Conservation (phyloP, 2,797 vertebrate species). For the Cottoperca gobio region DNA sequence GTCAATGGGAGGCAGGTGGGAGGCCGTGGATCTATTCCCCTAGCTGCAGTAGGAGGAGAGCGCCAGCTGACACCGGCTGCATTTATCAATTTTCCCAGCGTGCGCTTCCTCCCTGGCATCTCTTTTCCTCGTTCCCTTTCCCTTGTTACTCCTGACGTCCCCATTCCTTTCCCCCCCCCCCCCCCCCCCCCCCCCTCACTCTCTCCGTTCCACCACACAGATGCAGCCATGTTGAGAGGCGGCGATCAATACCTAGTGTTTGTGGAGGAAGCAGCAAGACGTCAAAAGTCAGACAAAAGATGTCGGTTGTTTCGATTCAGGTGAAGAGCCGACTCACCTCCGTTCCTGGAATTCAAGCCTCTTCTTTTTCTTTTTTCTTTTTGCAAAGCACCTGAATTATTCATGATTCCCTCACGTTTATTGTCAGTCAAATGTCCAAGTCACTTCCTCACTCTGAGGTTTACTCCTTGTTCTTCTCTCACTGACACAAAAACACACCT, state of each 20-base stretch:
- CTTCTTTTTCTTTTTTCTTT: conserved; percentile 24
- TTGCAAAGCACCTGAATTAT: conserved; percentile 30
- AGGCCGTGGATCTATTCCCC: conserved; percentile 58
- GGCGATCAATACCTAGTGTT: conserved; percentile 60
- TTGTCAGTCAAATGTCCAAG: conserved; percentile 56
- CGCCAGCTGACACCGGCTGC: conserved; percentile 43
- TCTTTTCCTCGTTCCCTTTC: conserved; percentile 12
- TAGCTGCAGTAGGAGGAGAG: conserved; percentile 26
- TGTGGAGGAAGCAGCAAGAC: conserved; percentile 58
- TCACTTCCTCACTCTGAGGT: conserved; percentile 15
- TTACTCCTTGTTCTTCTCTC: conserved; percentile 15
- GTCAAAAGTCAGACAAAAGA: conserved; percentile 39
- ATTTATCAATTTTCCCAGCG: conserved; percentile 57
- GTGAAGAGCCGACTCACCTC: conserved; percentile 34
- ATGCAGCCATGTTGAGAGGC: conserved; percentile 35
- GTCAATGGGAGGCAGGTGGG: conserved; percentile 62
- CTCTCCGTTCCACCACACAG: conserved; percentile 18
- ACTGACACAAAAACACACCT: conserved; percentile 18
- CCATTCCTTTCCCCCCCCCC: neutral
- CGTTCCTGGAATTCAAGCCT: conserved; percentile 26
- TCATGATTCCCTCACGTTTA: conserved; percentile 24
- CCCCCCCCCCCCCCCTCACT: neutral
- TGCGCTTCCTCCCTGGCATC: conserved; percentile 10
- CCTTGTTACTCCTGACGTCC: conserved; percentile 13
- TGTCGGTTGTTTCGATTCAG: conserved; percentile 50